Evolutionary conservation across 2,113 vertebrate species (phyloP).

Genomic region (Agapornis roseicollis): DNA sequence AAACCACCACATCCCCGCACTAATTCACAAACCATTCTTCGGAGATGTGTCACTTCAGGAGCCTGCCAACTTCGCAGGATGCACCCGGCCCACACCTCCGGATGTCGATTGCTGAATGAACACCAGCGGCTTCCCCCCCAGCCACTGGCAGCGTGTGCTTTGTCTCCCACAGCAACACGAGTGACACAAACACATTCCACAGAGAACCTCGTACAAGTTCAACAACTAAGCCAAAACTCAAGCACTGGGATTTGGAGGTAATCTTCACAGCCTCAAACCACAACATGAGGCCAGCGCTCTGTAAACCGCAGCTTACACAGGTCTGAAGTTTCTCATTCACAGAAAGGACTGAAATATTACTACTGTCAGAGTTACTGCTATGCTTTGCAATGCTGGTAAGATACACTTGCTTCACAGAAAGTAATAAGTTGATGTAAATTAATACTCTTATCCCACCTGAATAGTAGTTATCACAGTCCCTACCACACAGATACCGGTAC

Average conservation of each 20-base stretch:
- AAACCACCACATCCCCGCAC: background rate
- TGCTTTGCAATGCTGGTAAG: accelerated
- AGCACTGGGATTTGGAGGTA: background rate
- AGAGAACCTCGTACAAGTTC: background rate
- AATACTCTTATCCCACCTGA: background rate
- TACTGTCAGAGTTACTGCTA: background rate
- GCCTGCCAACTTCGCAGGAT: background rate
- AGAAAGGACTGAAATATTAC: background rate
- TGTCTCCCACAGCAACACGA: background rate
- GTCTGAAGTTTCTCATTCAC: background rate
- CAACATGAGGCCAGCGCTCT: too few species aligned
- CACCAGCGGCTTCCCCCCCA: background rate
- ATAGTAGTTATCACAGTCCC: background rate
- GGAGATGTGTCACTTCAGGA: background rate
- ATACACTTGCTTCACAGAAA: background rate
- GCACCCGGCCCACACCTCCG: background rate
- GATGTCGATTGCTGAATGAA: background rate
- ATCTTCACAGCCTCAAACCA: background rate
- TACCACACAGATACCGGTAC: accelerated
- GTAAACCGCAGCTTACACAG: accelerated
- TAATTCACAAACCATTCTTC: constrained; percentile 16
- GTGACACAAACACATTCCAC: background rate
- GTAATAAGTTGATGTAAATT: background rate
- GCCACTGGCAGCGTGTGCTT: background rate
- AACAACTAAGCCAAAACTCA: background rate